Evolutionary conservation across 2,113 vertebrate genomes (phyloP), one percentile per base, ranked within the genome.

Genomic region (Lepus americanus): DNA sequence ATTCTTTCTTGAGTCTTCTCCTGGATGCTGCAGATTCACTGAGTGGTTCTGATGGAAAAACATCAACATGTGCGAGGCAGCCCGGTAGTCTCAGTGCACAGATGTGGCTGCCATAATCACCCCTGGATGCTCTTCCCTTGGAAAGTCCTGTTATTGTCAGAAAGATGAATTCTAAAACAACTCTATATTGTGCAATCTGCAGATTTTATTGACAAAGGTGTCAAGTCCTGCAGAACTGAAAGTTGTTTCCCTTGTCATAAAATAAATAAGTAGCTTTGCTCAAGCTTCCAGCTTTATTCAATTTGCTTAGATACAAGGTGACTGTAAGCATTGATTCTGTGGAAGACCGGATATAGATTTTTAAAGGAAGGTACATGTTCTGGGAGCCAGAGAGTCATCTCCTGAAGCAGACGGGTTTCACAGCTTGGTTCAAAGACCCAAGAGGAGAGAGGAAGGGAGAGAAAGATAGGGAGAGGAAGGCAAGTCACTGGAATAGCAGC

Each of bases 191-290:
- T 97, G 89, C 96, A 88, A 87, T 96, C 96, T 97, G 95, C 87
- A 98, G 95, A 97, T 98, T 98, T 98, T 98, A 98, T 98, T 98
- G 98, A 98, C 98, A 98, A 98, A 98, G 94, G 95, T 98, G 98
- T 98, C 98, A 98, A 96, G 78, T 96, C 94, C 87, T 94, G 86
- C 95, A 98, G 96, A 97, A 97, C 94, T 70, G 90, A 94, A 97
- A 97, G 98, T 97, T 97, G 98, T 97, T 98, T 97, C 95, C 89
- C 97, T 97, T 98, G 97, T 98, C 96, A 97, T 88, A 89, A 97
- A 97, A 97, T 98, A 98, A 98, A 97, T 98, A 97, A 98, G 96
- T 76, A 97, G 94, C 94, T 97, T 98, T 96, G 98, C 96, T 96
- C n/a, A 64, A 94, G 97, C 92, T 97, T 89, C 95, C 94, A 95